Base-by-base conservation (phyloP, 2,888 invertebrate species). In the Drosophila anceps region DNA sequence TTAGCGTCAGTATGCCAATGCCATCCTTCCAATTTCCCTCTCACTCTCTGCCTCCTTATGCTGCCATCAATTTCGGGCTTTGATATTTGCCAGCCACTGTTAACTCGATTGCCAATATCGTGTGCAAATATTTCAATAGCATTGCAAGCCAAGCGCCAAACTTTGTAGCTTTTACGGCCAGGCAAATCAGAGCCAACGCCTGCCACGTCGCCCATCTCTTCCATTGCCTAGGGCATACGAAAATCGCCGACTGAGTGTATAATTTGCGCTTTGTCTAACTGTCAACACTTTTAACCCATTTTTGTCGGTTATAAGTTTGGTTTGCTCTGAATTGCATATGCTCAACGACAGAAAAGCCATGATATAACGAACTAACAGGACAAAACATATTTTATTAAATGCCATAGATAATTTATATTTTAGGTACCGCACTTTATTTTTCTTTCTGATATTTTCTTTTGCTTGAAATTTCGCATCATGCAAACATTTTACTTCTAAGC, bases 271-370 rank as follows among this genome's bases (percentile, higher is more conserved):
- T 86, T 86, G 82, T 82, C 72, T 82, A 79, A 86, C 82, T 86
- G 84, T 84, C 84, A 84, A 84, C 87, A 84, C 84, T 84, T 86
- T 86, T 84, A 86, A 84, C 84, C 84, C 84, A 86, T 84, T 86
- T 84, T 73, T 71, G 76, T 63, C 48, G 71, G 65, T 70, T 76
- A 82, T 85, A 79, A 79, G 81, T 81, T 82, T 76, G 70, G 70
- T 68, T 73, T 54, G 29, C 48, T 57, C 69, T 62, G 27, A 64
- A 69, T 64, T 76, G 73, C 68, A 75, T 66, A 59, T 61, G 65
- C 37, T 41, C 8, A 43, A 35, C 33, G 66, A 83, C 76, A 80
- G 84, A 71, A 4, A 18, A 63, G 5, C 24, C 2, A 1, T 0
- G 41, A 18, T 62, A 44, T 29, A 10, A 31, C 27, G 29, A 10